Evolutionary conservation across 2,797 vertebrate genomes (phyloP).

Genomic region (Eurystomus glaucurus): DNA sequence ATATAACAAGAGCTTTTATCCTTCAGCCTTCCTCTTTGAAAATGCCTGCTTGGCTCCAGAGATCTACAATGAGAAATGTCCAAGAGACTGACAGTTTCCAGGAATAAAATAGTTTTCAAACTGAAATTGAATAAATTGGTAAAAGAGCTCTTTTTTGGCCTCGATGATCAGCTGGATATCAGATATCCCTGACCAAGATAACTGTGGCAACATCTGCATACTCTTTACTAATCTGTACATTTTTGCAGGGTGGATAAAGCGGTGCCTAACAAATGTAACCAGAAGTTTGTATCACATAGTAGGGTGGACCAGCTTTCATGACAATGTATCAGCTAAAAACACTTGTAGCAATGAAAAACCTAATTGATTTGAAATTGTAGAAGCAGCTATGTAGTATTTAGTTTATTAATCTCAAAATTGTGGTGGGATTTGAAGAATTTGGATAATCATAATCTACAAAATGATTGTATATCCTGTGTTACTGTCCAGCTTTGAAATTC

Average conservation of each 20-base stretch:
- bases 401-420: background rate
- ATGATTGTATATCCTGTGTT: background rate
- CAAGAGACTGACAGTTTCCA: constrained; percentile 87
- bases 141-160: constrained; percentile 75
- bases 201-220: constrained; percentile 86
- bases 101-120: constrained; percentile 89
- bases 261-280: background rate
- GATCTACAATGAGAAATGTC: constrained; percentile 83
- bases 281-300: background rate
- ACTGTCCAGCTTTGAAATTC: background rate
- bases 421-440: background rate
- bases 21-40: constrained; percentile 67
- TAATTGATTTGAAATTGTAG: background rate
- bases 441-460: background rate
- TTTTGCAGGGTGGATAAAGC: background rate
- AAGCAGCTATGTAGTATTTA: background rate
- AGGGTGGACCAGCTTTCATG: background rate
- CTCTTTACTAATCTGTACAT: background rate
- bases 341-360: background rate
- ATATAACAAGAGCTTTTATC: background rate
- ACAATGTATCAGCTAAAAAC: background rate
- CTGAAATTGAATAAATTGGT: constrained; percentile 86
- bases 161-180: constrained; percentile 86
- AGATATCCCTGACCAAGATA: constrained; percentile 86
- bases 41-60: constrained; percentile 83